These are phyloP conservation scores for Patella vulgata DNA, from an alignment of 1,140 invertebrate species.

Conservation along the genomic window DNA sequence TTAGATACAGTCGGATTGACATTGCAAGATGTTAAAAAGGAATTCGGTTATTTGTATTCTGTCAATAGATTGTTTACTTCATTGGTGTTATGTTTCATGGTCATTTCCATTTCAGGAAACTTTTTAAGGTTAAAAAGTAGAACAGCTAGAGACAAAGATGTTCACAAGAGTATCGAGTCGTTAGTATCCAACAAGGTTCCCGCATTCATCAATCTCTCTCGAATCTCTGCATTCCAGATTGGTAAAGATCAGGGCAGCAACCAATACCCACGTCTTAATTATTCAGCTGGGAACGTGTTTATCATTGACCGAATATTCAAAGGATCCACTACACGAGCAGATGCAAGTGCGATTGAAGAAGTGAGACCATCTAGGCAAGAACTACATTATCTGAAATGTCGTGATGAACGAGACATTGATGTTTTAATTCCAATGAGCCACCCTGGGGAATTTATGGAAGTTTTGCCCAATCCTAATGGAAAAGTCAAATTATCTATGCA, in stretches of 20 bases:
- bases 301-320: conserved; percentile 29
- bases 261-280: conserved; percentile 27
- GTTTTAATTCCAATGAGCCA: conserved; percentile 29
- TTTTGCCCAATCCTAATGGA: conserved; percentile 21
- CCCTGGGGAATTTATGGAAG: conserved; percentile 35
- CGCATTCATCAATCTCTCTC: conserved; percentile 34
- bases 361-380: conserved; percentile 14
- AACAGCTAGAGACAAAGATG: conserved; percentile 28
- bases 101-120: conserved; percentile 29
- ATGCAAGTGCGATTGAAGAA: neutral
- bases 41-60: no score
- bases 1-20: no score
- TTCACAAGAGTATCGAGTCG: conserved; percentile 22
- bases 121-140: conserved; percentile 34
- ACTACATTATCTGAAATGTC: conserved; percentile 37
- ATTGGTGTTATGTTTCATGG: no score
- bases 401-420: conserved; percentile 31
- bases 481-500: conserved; percentile 28
- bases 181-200: conserved; percentile 20
- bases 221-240: conserved; percentile 34
- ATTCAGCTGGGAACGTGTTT: conserved; percentile 37
- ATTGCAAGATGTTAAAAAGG: no score
- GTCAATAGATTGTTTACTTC: no score
- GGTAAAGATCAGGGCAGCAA: conserved; percentile 13
- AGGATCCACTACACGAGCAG: conserved; percentile 27